Percentiles rank a stretch among this genome's conserved stretches.
phyloP scores from a whole-genome alignment of 2,113 vertebrate genomes.

The Odontesthes bonariensis region DNA sequence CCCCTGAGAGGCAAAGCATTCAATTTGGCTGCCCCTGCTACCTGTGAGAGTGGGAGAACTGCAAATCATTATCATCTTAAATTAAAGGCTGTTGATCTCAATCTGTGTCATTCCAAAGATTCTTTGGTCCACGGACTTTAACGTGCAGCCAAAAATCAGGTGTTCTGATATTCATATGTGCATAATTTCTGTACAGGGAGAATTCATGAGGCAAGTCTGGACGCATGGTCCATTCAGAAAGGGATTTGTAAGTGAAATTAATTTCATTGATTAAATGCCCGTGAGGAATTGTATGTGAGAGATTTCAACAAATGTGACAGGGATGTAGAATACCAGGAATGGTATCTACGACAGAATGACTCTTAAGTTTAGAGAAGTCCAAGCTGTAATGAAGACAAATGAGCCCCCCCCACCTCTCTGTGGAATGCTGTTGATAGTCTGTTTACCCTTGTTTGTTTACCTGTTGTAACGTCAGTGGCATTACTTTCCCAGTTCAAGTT shows the following conservation, averaged over 20 bases:
- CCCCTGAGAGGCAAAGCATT: no score
- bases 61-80: no score
- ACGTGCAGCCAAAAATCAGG: no score
- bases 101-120: no score
- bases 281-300: not conserved
- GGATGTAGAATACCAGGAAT: not conserved
- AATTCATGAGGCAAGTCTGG: no score
- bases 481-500: not conserved
- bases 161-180: no score
- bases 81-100: no score
- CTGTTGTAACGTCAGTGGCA: not conserved
- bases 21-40: no score
- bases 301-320: not conserved
- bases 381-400: conserved; percentile 4
- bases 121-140: no score
- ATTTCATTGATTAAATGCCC: not conserved
- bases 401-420: conserved; percentile 21
- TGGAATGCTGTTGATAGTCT: conserved; percentile 49
- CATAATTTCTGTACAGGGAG: no score
- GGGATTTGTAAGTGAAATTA: not conserved
- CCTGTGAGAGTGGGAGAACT: no score
- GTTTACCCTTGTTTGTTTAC: conserved; percentile 38
- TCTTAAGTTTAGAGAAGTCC: not conserved
- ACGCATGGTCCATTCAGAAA: no score
- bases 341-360: conserved; percentile 3